Percentiles rank a stretch among this genome's conserved stretches.
These are phyloP conservation scores for Pogonomyrmex californicus DNA, from an alignment of 1,140 invertebrate genomes.

Conservation along the genomic window DNA sequence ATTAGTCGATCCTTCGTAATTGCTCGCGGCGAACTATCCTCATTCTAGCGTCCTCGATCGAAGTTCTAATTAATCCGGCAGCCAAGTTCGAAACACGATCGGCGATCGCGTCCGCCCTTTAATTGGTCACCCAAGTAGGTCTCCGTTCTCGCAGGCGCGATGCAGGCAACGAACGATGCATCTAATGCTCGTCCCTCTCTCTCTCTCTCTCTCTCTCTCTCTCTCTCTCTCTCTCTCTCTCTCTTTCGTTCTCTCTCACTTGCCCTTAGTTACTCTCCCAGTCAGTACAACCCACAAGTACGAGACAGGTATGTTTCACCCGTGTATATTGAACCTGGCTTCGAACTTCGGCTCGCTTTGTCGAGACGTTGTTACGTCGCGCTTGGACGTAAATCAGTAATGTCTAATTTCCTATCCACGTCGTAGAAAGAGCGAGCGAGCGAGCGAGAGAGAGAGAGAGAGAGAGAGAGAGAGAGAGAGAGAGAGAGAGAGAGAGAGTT, in stretches of 20 bases:
- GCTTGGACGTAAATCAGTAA: conserved; percentile 70
- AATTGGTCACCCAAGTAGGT: conserved; percentile 61
- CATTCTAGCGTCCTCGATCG: conserved; percentile 42
- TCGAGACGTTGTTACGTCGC: conserved; percentile 52
- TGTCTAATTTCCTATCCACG: conserved; percentile 72
- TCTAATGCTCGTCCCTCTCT: neutral
- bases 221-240: neutral
- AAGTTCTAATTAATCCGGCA: conserved; percentile 63
- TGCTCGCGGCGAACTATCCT: conserved; percentile 57
- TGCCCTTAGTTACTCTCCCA: no score
- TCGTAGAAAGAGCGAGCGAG: neutral
- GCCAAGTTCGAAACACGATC: conserved; percentile 64
- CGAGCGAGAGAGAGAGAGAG: conserved; percentile 29
- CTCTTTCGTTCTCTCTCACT: no score
- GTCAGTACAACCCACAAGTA: neutral
- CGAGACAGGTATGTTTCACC: conserved; percentile 34
- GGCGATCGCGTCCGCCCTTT: conserved; percentile 58
- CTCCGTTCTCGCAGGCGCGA: conserved; percentile 44
- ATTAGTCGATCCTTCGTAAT: conserved; percentile 48
- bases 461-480: conserved; percentile 35
- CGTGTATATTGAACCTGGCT: conserved; percentile 40
- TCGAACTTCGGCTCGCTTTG: conserved; percentile 44
- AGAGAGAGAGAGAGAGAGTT: conserved; percentile 1
- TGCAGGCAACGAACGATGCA: conserved; percentile 14
- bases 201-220: neutral